A percentile compares a stretch with the other conserved stretches of the same genome.
These are phyloP conservation scores for Hetaerina titia DNA, from an alignment of 2,888 invertebrate species.

Conservation along the genomic window DNA sequence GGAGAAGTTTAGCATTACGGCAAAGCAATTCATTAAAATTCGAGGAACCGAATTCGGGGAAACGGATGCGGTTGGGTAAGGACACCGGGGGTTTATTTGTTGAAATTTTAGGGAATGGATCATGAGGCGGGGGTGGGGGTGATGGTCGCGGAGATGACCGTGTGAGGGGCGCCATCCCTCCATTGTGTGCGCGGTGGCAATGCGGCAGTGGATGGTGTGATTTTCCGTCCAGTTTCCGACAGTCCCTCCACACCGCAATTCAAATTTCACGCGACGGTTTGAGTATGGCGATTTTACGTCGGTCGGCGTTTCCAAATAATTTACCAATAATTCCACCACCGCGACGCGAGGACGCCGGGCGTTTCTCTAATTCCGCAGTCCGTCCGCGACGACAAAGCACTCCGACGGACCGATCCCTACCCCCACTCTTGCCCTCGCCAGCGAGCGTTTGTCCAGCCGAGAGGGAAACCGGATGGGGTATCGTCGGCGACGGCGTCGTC, in stretches of 20 bases:
- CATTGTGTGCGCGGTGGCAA: not conserved
- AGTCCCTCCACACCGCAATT: not conserved
- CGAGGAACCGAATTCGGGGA: no score
- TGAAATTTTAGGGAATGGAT: no score
- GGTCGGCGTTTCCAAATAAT: not conserved
- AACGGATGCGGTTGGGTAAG: no score
- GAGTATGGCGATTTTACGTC: not conserved
- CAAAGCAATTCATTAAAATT: no score
- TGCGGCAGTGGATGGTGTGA: not conserved
- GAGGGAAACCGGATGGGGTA: not conserved
- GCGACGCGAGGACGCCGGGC: not conserved
- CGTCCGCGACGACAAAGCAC: not conserved
- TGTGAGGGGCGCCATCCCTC: no score
- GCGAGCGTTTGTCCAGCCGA: not conserved
- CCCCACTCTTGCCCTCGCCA: not conserved
- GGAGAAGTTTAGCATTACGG: no score
- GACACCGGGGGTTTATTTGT: no score
- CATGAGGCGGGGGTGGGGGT: no score
- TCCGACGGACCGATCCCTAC: not conserved
- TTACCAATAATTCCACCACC: not conserved
- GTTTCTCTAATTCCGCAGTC: not conserved
- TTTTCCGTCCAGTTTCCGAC: conserved; percentile 17
- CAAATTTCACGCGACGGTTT: not conserved
- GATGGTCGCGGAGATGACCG: no score
- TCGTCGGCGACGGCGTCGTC: not conserved